Evolutionary conservation across 1,140 invertebrate genomes (phyloP).

Genomic region (Hypothenemus hampei): DNA sequence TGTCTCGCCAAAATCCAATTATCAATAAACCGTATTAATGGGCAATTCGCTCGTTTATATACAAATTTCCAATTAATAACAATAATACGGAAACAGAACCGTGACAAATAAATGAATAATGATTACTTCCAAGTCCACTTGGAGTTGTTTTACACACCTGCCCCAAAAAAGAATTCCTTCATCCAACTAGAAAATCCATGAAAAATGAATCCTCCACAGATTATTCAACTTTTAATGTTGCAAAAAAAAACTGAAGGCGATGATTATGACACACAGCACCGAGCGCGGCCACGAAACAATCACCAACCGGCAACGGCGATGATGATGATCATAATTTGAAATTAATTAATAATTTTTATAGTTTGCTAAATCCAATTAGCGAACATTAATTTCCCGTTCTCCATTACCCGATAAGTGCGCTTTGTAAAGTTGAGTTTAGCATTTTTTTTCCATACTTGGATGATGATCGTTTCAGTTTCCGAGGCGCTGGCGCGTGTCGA

Average conservation of each 20-base stretch:
- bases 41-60: too few species aligned
- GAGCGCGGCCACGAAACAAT: too few species aligned
- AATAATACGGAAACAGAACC: too few species aligned
- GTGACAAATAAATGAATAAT: too few species aligned
- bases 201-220: constrained; percentile 16
- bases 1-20: too few species aligned
- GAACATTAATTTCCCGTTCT: background rate
- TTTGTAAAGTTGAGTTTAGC: too few species aligned
- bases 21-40: too few species aligned
- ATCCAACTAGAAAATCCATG: constrained; percentile 13
- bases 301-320: too few species aligned
- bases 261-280: constrained; percentile 17
- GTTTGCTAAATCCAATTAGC: constrained; percentile 16
- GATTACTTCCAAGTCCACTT: background rate
- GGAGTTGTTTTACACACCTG: background rate
- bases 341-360: constrained; percentile 20
- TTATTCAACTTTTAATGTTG: constrained; percentile 18
- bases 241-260: constrained; percentile 8
- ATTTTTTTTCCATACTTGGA: background rate
- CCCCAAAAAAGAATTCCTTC: constrained; percentile 2
- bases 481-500: constrained; percentile 22
- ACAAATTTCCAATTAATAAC: too few species aligned
- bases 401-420: too few species aligned
- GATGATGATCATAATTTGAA: constrained; percentile 5
- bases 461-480: constrained; percentile 10